Evolutionary conservation across 30 jellyfish, hydroid and myxozoan genomes (phyloP), one percentile per base, ranked within the genome.

Genomic region (Haliclystus octoradiatus): DNA sequence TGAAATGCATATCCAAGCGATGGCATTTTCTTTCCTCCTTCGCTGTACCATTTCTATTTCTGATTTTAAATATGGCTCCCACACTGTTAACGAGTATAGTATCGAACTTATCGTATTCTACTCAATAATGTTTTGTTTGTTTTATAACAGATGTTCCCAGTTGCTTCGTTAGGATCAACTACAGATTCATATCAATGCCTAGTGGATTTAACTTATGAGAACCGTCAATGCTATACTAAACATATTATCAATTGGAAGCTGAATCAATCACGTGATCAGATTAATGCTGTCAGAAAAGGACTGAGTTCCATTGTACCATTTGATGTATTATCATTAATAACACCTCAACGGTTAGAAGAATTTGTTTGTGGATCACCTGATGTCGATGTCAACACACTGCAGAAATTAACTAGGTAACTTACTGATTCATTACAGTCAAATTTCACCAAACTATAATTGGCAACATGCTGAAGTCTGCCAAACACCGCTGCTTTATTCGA

Each of bases 341-440:
- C 94, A 15, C 77, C 94, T 12, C 52, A 65, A 5, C 69, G 75
- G 22, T 62, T 86, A 32, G 96, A 86, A 72, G 94, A 78, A 62
- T 63, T 73, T 25, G 96, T 79, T 0, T 86, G 96, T 50, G 96
- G 96, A 32, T 82, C 94, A 2, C 52, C 68, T n/a, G 57, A 76
- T 2, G 79, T 86, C 22, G 94, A 86, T 46, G 75, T 78, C 28
- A 77, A 46, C 31, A 78, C 47, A 24, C 34, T 86, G 69, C 79
- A 79, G 80, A 86, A 76, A 33, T 60, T 86, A 12, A 85, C 84
- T 60, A 64, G 96, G 95, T 84, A 24, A 3, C 76, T 63, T 1
- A n/a, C n/a, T n/a, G n/a, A n/a, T n/a, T n/a, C n/a, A n/a, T n/a
- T n/a, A n/a, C n/a, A n/a, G n/a, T n/a, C n/a, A n/a, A n/a, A n/a